Percentiles rank a stretch among this genome's conserved stretches.
Conservation (phyloP, 1,140 invertebrate genomes). For the Aphelinus atriplicis region DNA sequence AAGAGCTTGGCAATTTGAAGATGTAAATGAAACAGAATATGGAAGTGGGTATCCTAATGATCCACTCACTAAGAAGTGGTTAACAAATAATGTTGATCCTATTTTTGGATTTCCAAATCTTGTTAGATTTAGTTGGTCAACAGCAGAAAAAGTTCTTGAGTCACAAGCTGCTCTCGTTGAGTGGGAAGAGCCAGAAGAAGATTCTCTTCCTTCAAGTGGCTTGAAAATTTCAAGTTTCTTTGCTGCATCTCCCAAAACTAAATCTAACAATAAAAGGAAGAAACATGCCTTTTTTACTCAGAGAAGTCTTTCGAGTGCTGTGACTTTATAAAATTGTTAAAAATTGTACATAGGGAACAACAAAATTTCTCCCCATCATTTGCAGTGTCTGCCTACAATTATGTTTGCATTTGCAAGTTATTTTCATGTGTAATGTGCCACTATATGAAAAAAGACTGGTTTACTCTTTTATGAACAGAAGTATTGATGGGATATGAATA, state of each 20-base stretch:
- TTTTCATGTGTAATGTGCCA: too few species aligned
- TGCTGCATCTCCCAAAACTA: constrained; percentile 37
- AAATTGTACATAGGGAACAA: too few species aligned
- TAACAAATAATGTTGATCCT: constrained; percentile 82
- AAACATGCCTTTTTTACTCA: constrained; percentile 57
- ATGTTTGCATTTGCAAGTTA: too few species aligned
- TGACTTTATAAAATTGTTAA: constrained; percentile 48
- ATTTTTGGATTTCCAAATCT: constrained; percentile 96
- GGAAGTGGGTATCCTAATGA: constrained; percentile 98
- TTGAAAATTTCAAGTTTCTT: constrained; percentile 60
- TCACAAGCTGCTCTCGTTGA: constrained; percentile 78
- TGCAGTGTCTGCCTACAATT: too few species aligned
- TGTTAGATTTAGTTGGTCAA: constrained; percentile 99
- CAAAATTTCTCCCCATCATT: too few species aligned
- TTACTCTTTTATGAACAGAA: too few species aligned
- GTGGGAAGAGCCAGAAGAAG: constrained; percentile 73
- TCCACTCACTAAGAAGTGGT: constrained; percentile 93
- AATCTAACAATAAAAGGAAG: constrained; percentile 31
- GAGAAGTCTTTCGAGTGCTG: constrained; percentile 52
- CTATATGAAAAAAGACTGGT: too few species aligned
- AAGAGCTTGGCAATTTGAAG: constrained; percentile 88
- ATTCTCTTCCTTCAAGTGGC: constrained; percentile 43
- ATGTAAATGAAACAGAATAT: constrained; percentile 76
- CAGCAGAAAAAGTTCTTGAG: constrained; percentile 84
- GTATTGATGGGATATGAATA: too few species aligned